These are phyloP conservation scores for Noctua janthe DNA, from an alignment of 2,888 invertebrate genomes.

Conservation along the genomic window DNA sequence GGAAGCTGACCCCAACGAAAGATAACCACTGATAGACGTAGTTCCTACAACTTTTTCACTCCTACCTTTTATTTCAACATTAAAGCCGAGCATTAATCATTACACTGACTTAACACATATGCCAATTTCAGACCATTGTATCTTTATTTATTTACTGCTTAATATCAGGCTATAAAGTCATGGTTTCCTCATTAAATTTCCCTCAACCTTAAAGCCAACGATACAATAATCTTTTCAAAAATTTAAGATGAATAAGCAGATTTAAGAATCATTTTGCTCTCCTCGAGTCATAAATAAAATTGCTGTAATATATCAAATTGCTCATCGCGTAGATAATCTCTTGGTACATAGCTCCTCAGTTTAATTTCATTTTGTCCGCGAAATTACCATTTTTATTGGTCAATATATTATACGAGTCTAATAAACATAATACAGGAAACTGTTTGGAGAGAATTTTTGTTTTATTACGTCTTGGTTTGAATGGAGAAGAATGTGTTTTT, in stretches of 20 bases:
- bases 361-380: conserved; percentile 65
- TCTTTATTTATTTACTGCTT: not conserved
- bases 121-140: not conserved
- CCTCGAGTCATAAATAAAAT: conserved; percentile 63
- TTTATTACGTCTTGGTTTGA: conserved; percentile 33
- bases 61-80: not conserved
- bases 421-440: conserved; percentile 61
- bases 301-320: conserved; percentile 64
- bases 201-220: not conserved
- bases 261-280: conserved; percentile 49
- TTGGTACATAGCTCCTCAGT: conserved; percentile 52
- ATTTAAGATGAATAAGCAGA: conserved; percentile 50
- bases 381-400: conserved; percentile 69
- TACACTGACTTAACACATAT: not conserved
- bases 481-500: conserved; percentile 15
- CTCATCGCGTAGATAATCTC: conserved; percentile 64
- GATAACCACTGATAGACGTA: not conserved
- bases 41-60: not conserved
- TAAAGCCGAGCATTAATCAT: not conserved
- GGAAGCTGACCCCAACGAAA: not conserved
- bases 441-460: conserved; percentile 35
- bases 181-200: conserved; percentile 15
- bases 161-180: conserved; percentile 6
- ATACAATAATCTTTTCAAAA: conserved; percentile 43
- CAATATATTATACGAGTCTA: conserved; percentile 64